Evolutionary conservation across 2,113 vertebrate species (phyloP).

Genomic region (Plectropomus leopardus): DNA sequence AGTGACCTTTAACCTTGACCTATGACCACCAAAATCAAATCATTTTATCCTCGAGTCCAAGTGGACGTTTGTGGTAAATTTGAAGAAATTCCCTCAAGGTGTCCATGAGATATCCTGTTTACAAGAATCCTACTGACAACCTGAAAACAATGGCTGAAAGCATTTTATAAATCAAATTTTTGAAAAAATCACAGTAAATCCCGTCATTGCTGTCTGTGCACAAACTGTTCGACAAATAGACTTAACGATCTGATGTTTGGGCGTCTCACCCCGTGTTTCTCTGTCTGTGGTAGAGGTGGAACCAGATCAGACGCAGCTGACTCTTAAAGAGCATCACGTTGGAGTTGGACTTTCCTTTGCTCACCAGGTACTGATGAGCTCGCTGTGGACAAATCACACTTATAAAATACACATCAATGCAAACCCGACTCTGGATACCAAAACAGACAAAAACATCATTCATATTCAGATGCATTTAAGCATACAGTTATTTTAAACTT

Average conservation of each 20-base stretch:
- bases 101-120: too few relatives aligned
- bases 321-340: conserved; percentile 83
- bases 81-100: too few relatives aligned
- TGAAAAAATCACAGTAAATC: too few relatives aligned
- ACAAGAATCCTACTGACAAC: too few relatives aligned
- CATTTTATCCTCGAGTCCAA: too few relatives aligned
- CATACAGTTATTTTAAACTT: not conserved
- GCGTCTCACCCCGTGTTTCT: conserved; percentile 82
- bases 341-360: conserved; percentile 82
- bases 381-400: conserved; percentile 75
- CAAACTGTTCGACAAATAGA: not conserved
- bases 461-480: not conserved
- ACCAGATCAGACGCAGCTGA: conserved; percentile 91
- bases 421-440: too few relatives aligned
- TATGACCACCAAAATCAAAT: too few relatives aligned
- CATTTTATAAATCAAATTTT: too few relatives aligned
- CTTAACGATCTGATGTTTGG: not conserved
- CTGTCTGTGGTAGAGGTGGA: conserved; percentile 88
- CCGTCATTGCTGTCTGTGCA: not conserved
- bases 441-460: not conserved
- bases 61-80: too few relatives aligned
- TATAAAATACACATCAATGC: not conserved
- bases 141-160: too few relatives aligned
- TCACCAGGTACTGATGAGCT: conserved; percentile 87
- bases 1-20: too few relatives aligned